Base-by-base conservation (phyloP, 1,140 invertebrate genomes). In the Zaprionus camerounensis region DNA sequence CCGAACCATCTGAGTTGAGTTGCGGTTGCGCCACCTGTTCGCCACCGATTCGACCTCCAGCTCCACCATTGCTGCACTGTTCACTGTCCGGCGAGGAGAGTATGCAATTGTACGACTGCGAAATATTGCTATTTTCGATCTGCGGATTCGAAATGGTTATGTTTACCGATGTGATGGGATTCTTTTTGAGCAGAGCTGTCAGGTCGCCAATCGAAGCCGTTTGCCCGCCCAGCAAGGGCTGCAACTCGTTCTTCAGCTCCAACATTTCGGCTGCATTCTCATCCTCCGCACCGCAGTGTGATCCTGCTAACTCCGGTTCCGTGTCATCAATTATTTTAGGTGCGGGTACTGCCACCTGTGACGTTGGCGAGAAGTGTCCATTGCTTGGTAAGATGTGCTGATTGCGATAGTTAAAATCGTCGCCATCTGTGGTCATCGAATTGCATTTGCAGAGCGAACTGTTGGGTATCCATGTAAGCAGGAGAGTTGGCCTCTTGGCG, bases 401-500 rank as follows among this genome's bases (percentile, higher is more conserved):
- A 36, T 28, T 65, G 0, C 61, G 53, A 59, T 64, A 24, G 55
- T 17, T 28, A 12, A 76, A 5, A 22, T 31, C 57, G 13, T 71
- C 72, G 22, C 22, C 57, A 13, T 71, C 80, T 22, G 53, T 38
- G 38, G 22, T 57, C 88, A 62, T 95, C 5, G 95, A 95, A 1
- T 97, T 97, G 92, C 98, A 97, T 93, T 96, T 98, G 65, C 96
- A 95, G n/a, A 99, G 92, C 0, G 97, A 97, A 3, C 95, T 95
- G 92, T 99, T 99, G 0, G 98, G 98, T 79, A 99, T 98, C 98
- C 98, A 99, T 61, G 97, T 98, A 0, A 99, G 94, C 71, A 98
- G 96, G 1, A 99, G 92, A 0, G 97, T 98, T 1, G 97, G 96
- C 55, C 96, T 94, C 77, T 95, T 95, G 1, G 94, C 94, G 65